Conservation (phyloP, 2,888 invertebrate species). For the Polymixis lichenea region DNA sequence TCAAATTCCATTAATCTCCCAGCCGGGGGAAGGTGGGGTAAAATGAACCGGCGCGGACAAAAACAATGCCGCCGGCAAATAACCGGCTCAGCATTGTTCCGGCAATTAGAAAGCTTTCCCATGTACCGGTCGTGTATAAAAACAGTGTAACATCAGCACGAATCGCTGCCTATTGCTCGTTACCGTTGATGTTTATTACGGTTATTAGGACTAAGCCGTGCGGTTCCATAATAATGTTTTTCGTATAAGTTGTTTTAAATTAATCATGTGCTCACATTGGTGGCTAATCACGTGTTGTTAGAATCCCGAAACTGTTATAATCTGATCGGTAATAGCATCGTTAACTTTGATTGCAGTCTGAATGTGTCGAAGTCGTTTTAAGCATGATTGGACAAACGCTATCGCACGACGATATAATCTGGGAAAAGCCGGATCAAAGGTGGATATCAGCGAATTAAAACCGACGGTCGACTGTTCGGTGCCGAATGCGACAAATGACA, state of each 20-base stretch:
- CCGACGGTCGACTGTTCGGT: conserved; percentile 79
- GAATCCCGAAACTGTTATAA: conserved; percentile 39
- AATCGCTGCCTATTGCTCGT: conserved; percentile 90
- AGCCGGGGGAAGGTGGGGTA: conserved; percentile 87
- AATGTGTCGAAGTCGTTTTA: conserved; percentile 54
- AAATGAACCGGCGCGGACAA: conserved; percentile 90
- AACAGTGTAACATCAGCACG: conserved; percentile 90
- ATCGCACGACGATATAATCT: conserved; percentile 79
- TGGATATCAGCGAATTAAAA: conserved; percentile 79
- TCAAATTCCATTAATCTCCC: conserved; percentile 91
- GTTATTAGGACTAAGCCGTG: conserved; percentile 89
- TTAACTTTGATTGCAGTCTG: conserved; percentile 52
- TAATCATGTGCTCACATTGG: conserved; percentile 72
- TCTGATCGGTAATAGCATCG: conserved; percentile 47
- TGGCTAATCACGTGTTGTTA: conserved; percentile 49
- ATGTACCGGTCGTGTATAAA: conserved; percentile 90
- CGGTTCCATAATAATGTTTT: conserved; percentile 86
- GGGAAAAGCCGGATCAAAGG: conserved; percentile 78
- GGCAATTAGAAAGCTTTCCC: conserved; percentile 91
- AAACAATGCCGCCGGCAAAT: conserved; percentile 91
- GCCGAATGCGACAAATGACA: conserved; percentile 78
- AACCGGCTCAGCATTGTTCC: conserved; percentile 91
- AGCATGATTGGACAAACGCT: conserved; percentile 64
- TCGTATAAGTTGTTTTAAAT: conserved; percentile 83
- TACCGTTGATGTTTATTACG: conserved; percentile 90